These are phyloP conservation scores for Monoplex corrugatus DNA, from an alignment of 2,888 invertebrate genomes.

Conservation along the genomic window DNA sequence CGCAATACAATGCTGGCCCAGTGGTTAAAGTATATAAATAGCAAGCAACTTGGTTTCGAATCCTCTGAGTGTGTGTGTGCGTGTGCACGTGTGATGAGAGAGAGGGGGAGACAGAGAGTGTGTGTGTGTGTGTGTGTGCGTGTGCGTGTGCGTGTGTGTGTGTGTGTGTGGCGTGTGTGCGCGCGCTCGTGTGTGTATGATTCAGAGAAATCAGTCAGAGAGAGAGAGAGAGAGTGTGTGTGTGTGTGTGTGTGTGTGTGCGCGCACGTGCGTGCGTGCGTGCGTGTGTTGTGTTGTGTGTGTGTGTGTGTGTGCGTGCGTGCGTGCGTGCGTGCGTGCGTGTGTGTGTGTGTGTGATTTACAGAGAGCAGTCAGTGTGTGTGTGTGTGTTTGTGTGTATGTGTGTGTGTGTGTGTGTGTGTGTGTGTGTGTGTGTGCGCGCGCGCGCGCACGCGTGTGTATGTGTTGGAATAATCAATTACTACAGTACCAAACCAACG, in stretches of 20 bases:
- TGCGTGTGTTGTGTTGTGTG: not conserved
- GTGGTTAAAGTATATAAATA: too few relatives aligned
- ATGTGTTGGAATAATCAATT: not conserved
- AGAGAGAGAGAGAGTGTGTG: not conserved
- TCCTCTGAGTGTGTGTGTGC: too few relatives aligned
- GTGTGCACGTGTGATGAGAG: too few relatives aligned
- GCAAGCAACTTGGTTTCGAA: too few relatives aligned
- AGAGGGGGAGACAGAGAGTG: too few relatives aligned
- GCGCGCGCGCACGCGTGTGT: not conserved
- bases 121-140: too few relatives aligned
- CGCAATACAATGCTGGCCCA: too few relatives aligned
- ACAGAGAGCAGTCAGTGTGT: not conserved
- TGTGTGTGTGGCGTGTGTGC: too few relatives aligned
- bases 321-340: not conserved
- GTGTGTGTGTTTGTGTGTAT: not conserved
- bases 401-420: not conserved
- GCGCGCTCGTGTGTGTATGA: too few relatives aligned
- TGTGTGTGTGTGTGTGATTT: not conserved
- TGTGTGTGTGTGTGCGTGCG: constrained; percentile 12
- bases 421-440: not conserved
- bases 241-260: not conserved
- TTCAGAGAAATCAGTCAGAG: too few relatives aligned
- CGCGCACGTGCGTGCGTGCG: constrained; percentile 10
- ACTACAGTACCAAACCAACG: not conserved
- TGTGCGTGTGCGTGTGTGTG: too few relatives aligned